Percentiles rank a stretch among this genome's conserved stretches.
Conservation (phyloP, 2,888 invertebrate species). For the Pseudoips prasinana region DNA sequence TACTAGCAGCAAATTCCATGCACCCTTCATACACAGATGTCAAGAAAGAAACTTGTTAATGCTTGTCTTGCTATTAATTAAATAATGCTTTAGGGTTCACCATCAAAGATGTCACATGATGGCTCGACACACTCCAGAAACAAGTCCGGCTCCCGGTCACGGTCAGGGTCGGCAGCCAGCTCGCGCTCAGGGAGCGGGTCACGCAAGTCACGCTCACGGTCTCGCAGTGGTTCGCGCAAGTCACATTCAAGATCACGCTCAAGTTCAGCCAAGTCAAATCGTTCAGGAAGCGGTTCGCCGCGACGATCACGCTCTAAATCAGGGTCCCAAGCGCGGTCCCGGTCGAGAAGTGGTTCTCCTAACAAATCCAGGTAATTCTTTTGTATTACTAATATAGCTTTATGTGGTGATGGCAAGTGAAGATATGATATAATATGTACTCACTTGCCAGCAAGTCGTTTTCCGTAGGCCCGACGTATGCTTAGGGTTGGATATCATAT, state of each 20-base stretch:
- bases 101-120: conserved; percentile 59
- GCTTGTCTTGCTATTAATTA: too few relatives aligned
- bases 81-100: conserved; percentile 59
- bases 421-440: too few relatives aligned
- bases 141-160: conserved; percentile 39
- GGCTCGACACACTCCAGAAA: conserved; percentile 45
- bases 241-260: conserved; percentile 45
- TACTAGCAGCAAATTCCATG: too few relatives aligned
- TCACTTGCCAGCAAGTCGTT: too few relatives aligned
- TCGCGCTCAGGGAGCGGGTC: conserved; percentile 8
- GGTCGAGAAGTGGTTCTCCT: conserved; percentile 4
- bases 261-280: conserved; percentile 15
- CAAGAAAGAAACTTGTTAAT: too few relatives aligned
- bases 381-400: too few relatives aligned
- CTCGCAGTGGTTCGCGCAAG: conserved; percentile 39
- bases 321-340: neutral
- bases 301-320: conserved; percentile 11
- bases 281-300: neutral
- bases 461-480: too few relatives aligned
- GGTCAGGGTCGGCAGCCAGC: conserved; percentile 10
- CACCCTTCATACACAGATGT: too few relatives aligned
- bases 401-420: too few relatives aligned
- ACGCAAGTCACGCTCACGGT: conserved; percentile 9
- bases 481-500: too few relatives aligned
- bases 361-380: neutral